A percentile compares a stretch with the other conserved stretches of the same genome.
Evolutionary conservation across 2,113 vertebrate species (phyloP).

Genomic region (Nothobranchius furzeri): DNA sequence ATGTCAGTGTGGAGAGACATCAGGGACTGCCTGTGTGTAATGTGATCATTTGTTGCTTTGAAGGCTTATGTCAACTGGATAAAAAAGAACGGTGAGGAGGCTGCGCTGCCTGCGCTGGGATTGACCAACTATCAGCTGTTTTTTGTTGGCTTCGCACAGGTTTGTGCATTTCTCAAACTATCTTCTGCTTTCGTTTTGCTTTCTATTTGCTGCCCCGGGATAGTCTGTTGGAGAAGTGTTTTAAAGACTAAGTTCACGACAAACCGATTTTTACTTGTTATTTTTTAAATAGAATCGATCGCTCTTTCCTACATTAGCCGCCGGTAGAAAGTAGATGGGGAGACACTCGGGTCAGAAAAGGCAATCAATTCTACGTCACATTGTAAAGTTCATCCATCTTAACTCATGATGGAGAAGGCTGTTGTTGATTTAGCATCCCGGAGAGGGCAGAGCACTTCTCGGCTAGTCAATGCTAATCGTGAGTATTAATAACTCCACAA

Average conservation of each 20-base stretch:
- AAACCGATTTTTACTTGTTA: too few relatives aligned
- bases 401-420: too few relatives aligned
- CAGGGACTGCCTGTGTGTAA: slow-evolving; percentile 37
- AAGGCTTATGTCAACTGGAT: slow-evolving; percentile 97
- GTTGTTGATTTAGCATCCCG: too few relatives aligned
- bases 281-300: too few relatives aligned
- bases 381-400: too few relatives aligned
- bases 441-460: too few relatives aligned
- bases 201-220: not conserved
- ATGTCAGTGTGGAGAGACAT: slow-evolving; percentile 1
- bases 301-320: too few relatives aligned
- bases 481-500: too few relatives aligned
- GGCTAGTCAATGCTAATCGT: too few relatives aligned
- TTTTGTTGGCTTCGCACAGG: slow-evolving; percentile 96
- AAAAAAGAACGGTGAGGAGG: slow-evolving; percentile 87
- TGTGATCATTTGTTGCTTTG: slow-evolving; percentile 39
- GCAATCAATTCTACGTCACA: too few relatives aligned
- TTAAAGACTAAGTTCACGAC: not conserved
- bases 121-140: slow-evolving; percentile 96
- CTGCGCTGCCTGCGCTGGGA: slow-evolving; percentile 84
- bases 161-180: slow-evolving; percentile 65
- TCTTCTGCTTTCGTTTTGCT: not conserved
- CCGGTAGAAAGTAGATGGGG: too few relatives aligned
- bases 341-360: too few relatives aligned
- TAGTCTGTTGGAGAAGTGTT: not conserved